A percentile compares a stretch with the other conserved stretches of the same genome.
These are phyloP conservation scores for Venturia canescens DNA, from an alignment of 1,140 invertebrate species.

Conservation along the genomic window DNA sequence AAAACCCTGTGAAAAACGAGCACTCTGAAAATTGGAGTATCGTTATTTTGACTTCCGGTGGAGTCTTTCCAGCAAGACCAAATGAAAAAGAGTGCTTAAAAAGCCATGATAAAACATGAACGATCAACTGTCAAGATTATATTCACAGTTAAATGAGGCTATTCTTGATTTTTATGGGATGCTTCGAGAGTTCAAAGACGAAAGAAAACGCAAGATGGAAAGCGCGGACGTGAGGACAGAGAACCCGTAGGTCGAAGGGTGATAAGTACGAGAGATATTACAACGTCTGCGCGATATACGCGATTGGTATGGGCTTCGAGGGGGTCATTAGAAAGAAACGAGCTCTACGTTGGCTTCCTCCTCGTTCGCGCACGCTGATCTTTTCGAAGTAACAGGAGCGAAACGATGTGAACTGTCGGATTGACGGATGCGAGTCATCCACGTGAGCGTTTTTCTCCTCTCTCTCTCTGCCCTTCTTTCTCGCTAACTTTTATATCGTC, in stretches of 20 bases:
- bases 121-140: too few relatives aligned
- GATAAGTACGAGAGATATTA: constrained; percentile 16
- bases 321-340: constrained; percentile 46
- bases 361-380: constrained; percentile 26
- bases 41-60: too few relatives aligned
- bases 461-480: neutral
- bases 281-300: constrained; percentile 19
- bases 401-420: constrained; percentile 42
- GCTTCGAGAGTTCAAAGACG: neutral
- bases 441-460: constrained; percentile 1
- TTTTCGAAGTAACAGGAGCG: constrained; percentile 35
- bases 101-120: too few relatives aligned
- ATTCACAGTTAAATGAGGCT: too few relatives aligned
- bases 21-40: too few relatives aligned
- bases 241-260: constrained; percentile 56
- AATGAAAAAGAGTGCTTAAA: too few relatives aligned
- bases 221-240: constrained; percentile 58
- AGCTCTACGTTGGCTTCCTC: neutral
- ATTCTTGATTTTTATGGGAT: neutral
- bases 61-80: too few relatives aligned
- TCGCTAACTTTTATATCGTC: constrained; percentile 1
- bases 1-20: too few relatives aligned
- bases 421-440: constrained; percentile 46
- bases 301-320: constrained; percentile 38
- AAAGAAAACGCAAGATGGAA: constrained; percentile 53